Conservation (phyloP, 1,140 invertebrate genomes). For the Nilaparvata lugens region DNA sequence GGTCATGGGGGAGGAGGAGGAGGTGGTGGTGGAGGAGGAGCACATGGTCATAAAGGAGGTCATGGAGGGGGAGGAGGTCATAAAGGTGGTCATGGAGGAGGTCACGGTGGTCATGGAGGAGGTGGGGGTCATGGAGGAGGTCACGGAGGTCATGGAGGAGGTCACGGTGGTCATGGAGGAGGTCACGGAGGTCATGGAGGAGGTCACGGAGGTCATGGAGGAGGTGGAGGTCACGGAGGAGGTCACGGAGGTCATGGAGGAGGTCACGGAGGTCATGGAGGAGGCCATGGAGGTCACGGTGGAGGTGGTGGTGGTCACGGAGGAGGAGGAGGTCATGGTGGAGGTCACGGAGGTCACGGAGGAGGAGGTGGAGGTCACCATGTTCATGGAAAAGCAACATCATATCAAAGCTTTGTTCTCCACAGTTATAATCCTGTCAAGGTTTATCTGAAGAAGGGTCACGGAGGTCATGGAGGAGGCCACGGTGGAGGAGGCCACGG, state of each 20-base stretch:
- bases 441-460: slow-evolving; percentile 7
- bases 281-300: background rate
- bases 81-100: slow-evolving; percentile 28
- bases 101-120: too few species aligned
- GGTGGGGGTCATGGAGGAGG: slow-evolving; percentile 34
- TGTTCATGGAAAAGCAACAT: too few species aligned
- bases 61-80: slow-evolving; percentile 33
- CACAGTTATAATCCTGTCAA: too few species aligned
- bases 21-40: slow-evolving; percentile 29
- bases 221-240: slow-evolving; percentile 36
- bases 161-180: slow-evolving; percentile 39
- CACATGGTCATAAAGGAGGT: slow-evolving; percentile 29
- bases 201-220: too few species aligned
- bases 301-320: slow-evolving; percentile 3
- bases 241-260: background rate
- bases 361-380: slow-evolving; percentile 9
- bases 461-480: slow-evolving; percentile 21
- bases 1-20: slow-evolving; percentile 25
- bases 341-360: background rate
- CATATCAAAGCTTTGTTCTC: too few species aligned
- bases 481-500: slow-evolving; percentile 12
- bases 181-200: slow-evolving; percentile 30
- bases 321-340: background rate
- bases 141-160: slow-evolving; percentile 27
- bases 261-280: background rate